These are phyloP conservation scores for Eupithecia subumbrata DNA, from an alignment of 2,888 invertebrate genomes.

Conservation along the genomic window DNA sequence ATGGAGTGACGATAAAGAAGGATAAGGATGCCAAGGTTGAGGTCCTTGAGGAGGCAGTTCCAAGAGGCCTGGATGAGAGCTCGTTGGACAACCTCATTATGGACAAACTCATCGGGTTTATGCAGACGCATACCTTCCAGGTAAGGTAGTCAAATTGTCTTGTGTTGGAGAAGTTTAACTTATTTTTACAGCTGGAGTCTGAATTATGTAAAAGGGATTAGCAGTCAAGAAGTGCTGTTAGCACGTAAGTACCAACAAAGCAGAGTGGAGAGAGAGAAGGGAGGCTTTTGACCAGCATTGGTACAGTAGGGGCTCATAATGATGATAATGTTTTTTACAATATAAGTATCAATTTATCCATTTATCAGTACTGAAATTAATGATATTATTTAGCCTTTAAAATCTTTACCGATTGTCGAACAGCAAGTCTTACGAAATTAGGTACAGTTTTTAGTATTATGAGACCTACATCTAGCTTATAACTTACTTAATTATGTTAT, in stretches of 20 bases:
- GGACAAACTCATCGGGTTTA: conserved; percentile 89
- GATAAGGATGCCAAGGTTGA: conserved; percentile 81
- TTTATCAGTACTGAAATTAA: background rate
- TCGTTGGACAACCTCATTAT: conserved; percentile 90
- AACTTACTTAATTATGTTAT: background rate
- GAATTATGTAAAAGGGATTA: background rate
- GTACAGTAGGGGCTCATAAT: background rate
- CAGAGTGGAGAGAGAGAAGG: background rate
- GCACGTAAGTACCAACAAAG: background rate
- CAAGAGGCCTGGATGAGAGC: conserved; percentile 89
- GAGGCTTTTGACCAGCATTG: background rate
- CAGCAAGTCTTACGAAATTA: background rate
- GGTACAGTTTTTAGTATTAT: background rate
- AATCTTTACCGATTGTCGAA: background rate
- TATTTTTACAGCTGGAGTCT: background rate
- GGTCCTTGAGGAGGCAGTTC: conserved; percentile 89
- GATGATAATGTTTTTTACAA: background rate
- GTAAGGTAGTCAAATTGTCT: conserved; percentile 68
- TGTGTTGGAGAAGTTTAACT: background rate
- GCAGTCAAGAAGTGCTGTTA: background rate
- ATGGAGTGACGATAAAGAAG: conserved; percentile 90
- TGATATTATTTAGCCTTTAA: background rate
- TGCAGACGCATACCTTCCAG: conserved; percentile 91
- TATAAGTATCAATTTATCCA: background rate
- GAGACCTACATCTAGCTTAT: background rate